Conservation (phyloP, 1,140 invertebrate species). For the Uloborus diversus region DNA sequence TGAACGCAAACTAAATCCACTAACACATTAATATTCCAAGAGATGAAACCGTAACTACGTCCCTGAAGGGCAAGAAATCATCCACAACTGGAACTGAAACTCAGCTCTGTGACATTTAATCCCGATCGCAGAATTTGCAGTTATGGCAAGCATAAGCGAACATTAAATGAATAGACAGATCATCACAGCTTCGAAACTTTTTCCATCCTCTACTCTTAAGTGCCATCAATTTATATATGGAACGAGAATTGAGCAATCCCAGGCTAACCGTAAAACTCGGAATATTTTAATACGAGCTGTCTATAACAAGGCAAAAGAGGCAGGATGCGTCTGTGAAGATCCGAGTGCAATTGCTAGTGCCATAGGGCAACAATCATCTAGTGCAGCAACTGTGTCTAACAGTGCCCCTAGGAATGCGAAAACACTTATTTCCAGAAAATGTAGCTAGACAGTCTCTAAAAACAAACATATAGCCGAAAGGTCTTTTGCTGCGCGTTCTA, state of each 20-base stretch:
- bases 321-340: background rate
- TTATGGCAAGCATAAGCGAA: too few species aligned
- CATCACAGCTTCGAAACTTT: too few species aligned
- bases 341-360: background rate
- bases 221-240: too few species aligned
- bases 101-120: too few species aligned
- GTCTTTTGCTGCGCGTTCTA: background rate
- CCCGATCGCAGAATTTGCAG: too few species aligned
- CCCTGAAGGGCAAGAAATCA: too few species aligned
- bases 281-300: slow-evolving; percentile 44
- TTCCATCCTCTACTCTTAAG: too few species aligned
- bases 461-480: slow-evolving; percentile 22
- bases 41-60: too few species aligned
- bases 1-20: too few species aligned
- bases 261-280: slow-evolving; percentile 18
- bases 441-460: slow-evolving; percentile 29
- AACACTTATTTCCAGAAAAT: slow-evolving; percentile 35
- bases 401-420: slow-evolving; percentile 10
- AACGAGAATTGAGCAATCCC: background rate
- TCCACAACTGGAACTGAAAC: too few species aligned
- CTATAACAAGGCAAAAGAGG: background rate
- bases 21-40: too few species aligned
- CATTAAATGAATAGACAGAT: too few species aligned
- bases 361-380: slow-evolving; percentile 34
- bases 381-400: slow-evolving; percentile 38